Evolutionary conservation across 1,140 invertebrate genomes (phyloP).

Genomic region (Macrobrachium nipponense): DNA sequence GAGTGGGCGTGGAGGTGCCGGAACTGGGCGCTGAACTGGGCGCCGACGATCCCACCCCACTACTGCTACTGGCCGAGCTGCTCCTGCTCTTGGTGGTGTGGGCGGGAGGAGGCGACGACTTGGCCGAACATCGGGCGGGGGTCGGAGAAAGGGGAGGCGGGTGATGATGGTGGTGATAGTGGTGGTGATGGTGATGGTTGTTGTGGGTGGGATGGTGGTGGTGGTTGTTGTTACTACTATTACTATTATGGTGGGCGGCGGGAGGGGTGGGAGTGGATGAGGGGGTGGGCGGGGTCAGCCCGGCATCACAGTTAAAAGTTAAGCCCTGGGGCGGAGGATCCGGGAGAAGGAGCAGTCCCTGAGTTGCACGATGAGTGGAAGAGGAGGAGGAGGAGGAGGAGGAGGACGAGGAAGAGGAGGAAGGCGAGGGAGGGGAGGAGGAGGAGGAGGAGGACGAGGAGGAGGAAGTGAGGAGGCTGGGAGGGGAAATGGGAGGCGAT

Average conservation of each 20-base stretch:
- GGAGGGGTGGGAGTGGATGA: constrained; percentile 1
- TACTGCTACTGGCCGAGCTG: constrained; percentile 36
- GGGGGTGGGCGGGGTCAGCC: constrained; percentile 38
- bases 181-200: no score
- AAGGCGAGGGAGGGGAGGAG: constrained; percentile 7
- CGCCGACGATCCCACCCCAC: constrained; percentile 37
- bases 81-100: constrained; percentile 38
- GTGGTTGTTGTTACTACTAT: no score
- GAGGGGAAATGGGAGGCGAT: background rate
- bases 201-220: no score
- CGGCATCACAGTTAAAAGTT: constrained; percentile 57
- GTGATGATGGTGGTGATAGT: background rate
- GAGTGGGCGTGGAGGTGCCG: constrained; percentile 47
- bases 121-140: constrained; percentile 50
- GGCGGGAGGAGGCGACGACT: constrained; percentile 48
- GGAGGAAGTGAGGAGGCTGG: background rate
- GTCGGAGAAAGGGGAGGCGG: constrained; percentile 50
- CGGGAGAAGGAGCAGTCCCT: constrained; percentile 32
- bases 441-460: constrained; percentile 7
- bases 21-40: constrained; percentile 39
- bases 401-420: constrained; percentile 17
- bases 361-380: constrained; percentile 44
- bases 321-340: constrained; percentile 44
- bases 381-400: constrained; percentile 9
- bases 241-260: background rate